Evolutionary conservation across 2,113 vertebrate species (phyloP).

Genomic region (Clarias macrocephalus): DNA sequence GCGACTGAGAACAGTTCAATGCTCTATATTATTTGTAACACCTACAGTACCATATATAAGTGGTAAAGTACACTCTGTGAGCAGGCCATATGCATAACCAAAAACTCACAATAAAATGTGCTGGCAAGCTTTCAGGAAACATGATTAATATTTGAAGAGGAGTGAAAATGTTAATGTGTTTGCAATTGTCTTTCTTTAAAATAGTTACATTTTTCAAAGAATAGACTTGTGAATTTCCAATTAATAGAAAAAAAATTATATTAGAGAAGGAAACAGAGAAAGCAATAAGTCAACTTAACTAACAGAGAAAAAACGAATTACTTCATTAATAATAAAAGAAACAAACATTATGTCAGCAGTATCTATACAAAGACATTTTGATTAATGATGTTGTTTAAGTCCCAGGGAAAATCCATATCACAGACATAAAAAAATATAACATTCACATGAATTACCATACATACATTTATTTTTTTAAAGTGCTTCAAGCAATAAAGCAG

Average conservation of each 20-base stretch:
- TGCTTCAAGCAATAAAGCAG: background rate
- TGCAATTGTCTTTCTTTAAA: background rate
- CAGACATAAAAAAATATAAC: background rate
- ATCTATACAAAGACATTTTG: background rate
- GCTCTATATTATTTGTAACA: background rate
- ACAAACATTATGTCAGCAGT: background rate
- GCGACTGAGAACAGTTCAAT: background rate
- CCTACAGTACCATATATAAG: no score
- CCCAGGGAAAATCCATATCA: background rate
- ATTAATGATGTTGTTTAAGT: background rate
- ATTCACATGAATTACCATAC: background rate
- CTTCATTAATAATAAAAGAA: no score
- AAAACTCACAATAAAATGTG: background rate
- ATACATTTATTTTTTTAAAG: background rate
- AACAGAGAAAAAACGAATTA: background rate
- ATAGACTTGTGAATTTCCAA: background rate
- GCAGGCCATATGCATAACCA: background rate
- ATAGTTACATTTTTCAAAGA: background rate
- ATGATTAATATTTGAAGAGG: background rate
- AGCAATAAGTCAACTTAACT: background rate
- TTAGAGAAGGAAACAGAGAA: background rate
- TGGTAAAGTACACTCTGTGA: background rate
- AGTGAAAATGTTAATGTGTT: background rate
- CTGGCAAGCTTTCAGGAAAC: background rate
- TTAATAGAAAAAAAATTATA: background rate